A percentile compares a stretch with the other conserved stretches of the same genome.
phyloP scores from a whole-genome alignment of 2,888 invertebrate genomes.

The Sinelater perroti region DNA sequence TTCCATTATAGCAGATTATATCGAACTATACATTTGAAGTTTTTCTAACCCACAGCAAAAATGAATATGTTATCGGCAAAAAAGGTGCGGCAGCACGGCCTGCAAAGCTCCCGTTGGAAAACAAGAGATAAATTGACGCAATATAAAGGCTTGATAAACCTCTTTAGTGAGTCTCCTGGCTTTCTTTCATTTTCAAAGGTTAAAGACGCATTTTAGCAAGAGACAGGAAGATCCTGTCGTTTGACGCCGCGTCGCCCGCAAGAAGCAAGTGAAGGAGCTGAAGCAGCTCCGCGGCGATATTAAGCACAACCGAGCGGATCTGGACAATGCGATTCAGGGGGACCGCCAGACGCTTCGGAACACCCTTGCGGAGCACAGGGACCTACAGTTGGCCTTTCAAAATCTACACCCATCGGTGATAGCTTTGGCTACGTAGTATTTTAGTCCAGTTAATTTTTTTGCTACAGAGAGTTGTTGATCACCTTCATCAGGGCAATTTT shows the following conservation, averaged over 20 bases:
- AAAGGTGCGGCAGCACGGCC: slow-evolving; percentile 69
- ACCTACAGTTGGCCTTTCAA: slow-evolving; percentile 67
- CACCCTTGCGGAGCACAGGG: slow-evolving; percentile 66
- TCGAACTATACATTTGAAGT: no score
- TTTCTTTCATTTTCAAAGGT: no score
- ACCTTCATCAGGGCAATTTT: slow-evolving; percentile 70
- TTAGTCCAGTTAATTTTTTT: slow-evolving; percentile 7
- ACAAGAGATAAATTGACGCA: slow-evolving; percentile 72
- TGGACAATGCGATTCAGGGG: slow-evolving; percentile 68
- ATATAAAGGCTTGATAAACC: slow-evolving; percentile 71
- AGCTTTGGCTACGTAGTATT: background rate
- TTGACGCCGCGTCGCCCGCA: slow-evolving; percentile 63
- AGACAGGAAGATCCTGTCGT: slow-evolving; percentile 68
- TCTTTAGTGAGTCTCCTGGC: slow-evolving; percentile 69
- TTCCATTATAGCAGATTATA: no score
- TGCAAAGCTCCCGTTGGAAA: slow-evolving; percentile 72
- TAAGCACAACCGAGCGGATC: slow-evolving; percentile 63
- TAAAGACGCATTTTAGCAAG: slow-evolving; percentile 64
- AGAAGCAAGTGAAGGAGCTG: slow-evolving; percentile 67
- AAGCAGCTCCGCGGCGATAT: slow-evolving; percentile 67
- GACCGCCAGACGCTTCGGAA: slow-evolving; percentile 69
- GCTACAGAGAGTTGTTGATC: slow-evolving; percentile 68
- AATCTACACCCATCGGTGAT: slow-evolving; percentile 58
- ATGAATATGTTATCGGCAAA: slow-evolving; percentile 65
- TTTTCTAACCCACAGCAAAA: no score